Evolutionary conservation across 2,888 invertebrate genomes (phyloP).

Genomic region (Cotesia congregata): DNA sequence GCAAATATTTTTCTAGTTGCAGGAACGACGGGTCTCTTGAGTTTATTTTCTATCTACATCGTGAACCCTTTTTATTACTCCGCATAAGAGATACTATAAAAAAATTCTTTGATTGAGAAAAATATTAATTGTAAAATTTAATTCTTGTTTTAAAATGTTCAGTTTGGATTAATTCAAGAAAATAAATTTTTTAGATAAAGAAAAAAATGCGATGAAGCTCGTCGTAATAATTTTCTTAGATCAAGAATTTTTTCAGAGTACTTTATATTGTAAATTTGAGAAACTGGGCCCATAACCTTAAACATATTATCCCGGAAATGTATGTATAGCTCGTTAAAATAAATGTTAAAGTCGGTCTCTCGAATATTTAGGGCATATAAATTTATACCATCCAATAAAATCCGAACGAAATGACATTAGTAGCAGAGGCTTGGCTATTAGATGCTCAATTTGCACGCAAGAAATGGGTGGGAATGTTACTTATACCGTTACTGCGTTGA

Average conservation of each 20-base stretch:
- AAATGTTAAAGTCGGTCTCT: not conserved
- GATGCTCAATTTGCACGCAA: conserved; percentile 38
- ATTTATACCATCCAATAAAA: conserved; percentile 30
- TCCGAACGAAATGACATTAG: conserved; percentile 16
- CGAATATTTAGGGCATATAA: conserved; percentile 8
- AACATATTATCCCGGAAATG: too few species aligned
- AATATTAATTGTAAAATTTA: not conserved
- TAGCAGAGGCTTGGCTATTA: conserved; percentile 24
- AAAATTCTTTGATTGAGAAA: not conserved
- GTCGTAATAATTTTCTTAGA: too few species aligned
- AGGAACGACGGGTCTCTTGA: conserved; percentile 17
- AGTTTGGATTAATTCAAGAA: too few species aligned
- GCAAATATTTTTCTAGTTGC: conserved; percentile 39
- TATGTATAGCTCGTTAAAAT: not conserved
- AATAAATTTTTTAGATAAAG: too few species aligned
- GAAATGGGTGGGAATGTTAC: conserved; percentile 32
- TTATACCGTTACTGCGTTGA: not conserved
- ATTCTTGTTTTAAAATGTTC: too few species aligned
- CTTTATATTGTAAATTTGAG: too few species aligned
- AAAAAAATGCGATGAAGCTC: too few species aligned
- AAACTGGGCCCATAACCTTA: too few species aligned
- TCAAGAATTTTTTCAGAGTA: too few species aligned
- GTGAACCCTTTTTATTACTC: conserved; percentile 27
- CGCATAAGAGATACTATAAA: not conserved
- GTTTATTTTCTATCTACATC: conserved; percentile 27